Percentiles rank a stretch among this genome's conserved stretches.
These are phyloP conservation scores for Xyrichtys novacula DNA, from an alignment of 2,797 vertebrate species.

Conservation along the genomic window DNA sequence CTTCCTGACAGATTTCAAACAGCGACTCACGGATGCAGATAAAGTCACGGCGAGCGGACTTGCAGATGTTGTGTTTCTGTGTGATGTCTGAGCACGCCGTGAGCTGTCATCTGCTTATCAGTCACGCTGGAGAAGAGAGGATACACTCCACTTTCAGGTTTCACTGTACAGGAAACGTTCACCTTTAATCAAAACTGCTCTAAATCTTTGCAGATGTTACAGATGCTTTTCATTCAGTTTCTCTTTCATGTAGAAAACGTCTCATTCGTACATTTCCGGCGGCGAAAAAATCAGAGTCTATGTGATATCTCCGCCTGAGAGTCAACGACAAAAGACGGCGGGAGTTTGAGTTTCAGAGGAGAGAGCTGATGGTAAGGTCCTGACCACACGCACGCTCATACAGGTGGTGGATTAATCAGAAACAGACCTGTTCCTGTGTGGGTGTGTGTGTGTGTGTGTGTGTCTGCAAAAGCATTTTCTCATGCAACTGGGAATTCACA, in stretches of 20 bases:
- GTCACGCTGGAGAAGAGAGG: background rate
- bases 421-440: conserved; percentile 40
- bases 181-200: background rate
- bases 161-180: background rate
- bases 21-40: background rate
- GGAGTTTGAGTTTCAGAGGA: conserved; percentile 2
- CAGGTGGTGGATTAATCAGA: conserved; percentile 61
- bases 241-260: conserved; percentile 6
- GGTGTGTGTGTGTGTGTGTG: conserved; percentile 49
- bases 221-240: conserved; percentile 13
- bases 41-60: background rate
- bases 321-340: background rate
- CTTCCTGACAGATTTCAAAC: background rate
- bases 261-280: background rate
- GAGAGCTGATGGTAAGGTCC: background rate
- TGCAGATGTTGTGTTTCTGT: background rate
- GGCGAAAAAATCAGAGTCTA: background rate
- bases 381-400: conserved; percentile 23
- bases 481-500: conserved; percentile 20
- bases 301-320: conserved; percentile 1
- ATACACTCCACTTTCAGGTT: background rate
- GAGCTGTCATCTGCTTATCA: conserved; percentile 6
- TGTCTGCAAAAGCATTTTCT: conserved; percentile 37
- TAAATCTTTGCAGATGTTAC: conserved; percentile 15
- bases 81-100: background rate